Percentiles rank a stretch among this genome's conserved stretches.
Evolutionary conservation across 2,797 vertebrate genomes (phyloP).

Genomic region (Anableps anableps): DNA sequence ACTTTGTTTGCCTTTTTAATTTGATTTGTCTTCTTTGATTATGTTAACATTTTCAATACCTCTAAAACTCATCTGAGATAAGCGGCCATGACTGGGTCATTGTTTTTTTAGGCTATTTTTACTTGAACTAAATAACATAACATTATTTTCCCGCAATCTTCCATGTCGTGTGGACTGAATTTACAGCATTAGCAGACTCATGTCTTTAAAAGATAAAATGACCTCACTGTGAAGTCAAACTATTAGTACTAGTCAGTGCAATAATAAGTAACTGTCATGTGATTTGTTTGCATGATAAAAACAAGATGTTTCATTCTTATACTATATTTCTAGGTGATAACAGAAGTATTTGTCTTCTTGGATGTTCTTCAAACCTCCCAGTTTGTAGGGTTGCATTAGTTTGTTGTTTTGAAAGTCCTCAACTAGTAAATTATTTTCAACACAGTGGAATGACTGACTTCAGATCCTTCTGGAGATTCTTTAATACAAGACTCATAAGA

Average conservation of each 20-base stretch:
- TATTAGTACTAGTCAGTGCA: neutral
- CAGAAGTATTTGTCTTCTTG: neutral
- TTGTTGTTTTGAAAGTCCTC: neutral
- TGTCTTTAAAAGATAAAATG: neutral
- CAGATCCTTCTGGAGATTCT: too few relatives aligned
- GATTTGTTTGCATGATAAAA: neutral
- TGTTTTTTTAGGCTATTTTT: neutral
- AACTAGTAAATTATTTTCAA: neutral
- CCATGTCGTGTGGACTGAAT: neutral
- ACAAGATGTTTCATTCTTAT: neutral
- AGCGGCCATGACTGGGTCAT: neutral
- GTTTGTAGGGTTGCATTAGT: neutral
- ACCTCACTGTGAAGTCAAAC: neutral
- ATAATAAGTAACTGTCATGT: neutral
- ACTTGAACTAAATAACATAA: neutral
- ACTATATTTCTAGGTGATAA: neutral
- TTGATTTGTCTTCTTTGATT: slow-evolving; percentile 4
- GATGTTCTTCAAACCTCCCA: neutral
- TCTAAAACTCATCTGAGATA: neutral
- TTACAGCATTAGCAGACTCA: neutral
- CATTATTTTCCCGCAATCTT: neutral
- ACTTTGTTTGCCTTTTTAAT: neutral
- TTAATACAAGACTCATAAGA: too few relatives aligned
- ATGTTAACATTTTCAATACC: neutral
- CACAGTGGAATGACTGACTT: too few relatives aligned